Evolutionary conservation across 2,797 vertebrate species (phyloP), one percentile per base, ranked within the genome.

Genomic region (Artibeus lituratus): DNA sequence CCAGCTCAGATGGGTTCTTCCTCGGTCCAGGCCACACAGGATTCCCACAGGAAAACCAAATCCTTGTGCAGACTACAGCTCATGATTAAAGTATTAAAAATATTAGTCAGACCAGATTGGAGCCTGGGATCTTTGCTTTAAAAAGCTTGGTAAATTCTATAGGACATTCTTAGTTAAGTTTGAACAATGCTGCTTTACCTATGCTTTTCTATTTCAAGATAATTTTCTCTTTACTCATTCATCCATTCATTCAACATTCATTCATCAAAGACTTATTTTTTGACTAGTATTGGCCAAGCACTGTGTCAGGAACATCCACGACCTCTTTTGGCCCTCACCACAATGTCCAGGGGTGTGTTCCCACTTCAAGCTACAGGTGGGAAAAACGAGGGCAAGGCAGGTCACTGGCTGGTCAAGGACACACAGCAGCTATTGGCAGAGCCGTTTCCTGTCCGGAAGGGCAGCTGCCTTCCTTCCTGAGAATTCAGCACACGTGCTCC

Each of bases 141-240:
- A 51, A 57, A 80, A 39, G 59, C 62, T 91, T 87, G 37, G 42
- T 55, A 32, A 44, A 1, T 77, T 82, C 26, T 44, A 24, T 67
- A 22, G 59, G 32, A 69, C 44, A 49, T 76, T 24, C 67, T 91
- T 19, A 47, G 37, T 59, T 47, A 57, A 39, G 44, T 83, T 82
- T 76, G 49, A 53, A 91, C 76, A 86, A 49, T 35, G 39, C 39
- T 35, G 5, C 57, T 76, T 81, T 35, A 70, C 26, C 57, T 65
- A 15, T 67, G 16, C 65, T 82, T 76, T 92, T 89, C 49, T 85
- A 72, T 76, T 94, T 86, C n/a, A 55, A 82, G 44, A 74, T 42
- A 37, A 18, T 67, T 69, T 88, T 49, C 29, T 92, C 85, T 90
- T 24, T 15, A 29, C 12, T n/a, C 55, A 11, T 15, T 90, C 16